Evolutionary conservation across 2,113 vertebrate species (phyloP), one percentile per base, ranked within the genome.

Genomic region (Proteles cristata): DNA sequence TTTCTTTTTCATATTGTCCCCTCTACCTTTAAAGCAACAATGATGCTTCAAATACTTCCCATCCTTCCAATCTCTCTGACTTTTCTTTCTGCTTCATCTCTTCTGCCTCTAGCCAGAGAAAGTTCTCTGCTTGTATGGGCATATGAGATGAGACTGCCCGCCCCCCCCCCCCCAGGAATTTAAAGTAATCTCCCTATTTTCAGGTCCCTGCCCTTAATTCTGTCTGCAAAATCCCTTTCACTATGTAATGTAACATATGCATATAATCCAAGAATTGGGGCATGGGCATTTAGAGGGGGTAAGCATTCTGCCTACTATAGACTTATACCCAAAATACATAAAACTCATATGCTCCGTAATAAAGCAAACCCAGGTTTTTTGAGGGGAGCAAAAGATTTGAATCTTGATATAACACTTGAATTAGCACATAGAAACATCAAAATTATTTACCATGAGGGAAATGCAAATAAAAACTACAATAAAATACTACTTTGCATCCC

Each of bases 1-100:
- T 61, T 79, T 71, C 90, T 84, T 66, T 45, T 53, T 68, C 73
- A n/a, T 16, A 12, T 39, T 82, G 7, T 50, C 61, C 11, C 43
- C 25, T 88, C 17, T 53, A 25, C 31, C 55, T 90, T 85, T 73
- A 87, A 77, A 21, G 17, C 43, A 55, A n/a, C 10, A 66, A 28
- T 12, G 31, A 9, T 43, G 7, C 28, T 23, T 12, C 77, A 86
- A 53, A 35, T 76, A 23, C 12, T 95, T 79, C 39, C 55, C 82
- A 76, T 81, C 4, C 2, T 74, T 94, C n/a, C 58, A 5, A 11
- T 82, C 48, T 71, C 35, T 82, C 77, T 61, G 66, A 28, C 9
- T 74, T 93, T 97, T 97, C 31, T 33, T 94, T 77, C 86, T 93
- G 63, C 17, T 4, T 92, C 43, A 33, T 88, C 25, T 83, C 39